Conservation (phyloP, 2,888 invertebrate species). For the Leucophora obtusa region DNA sequence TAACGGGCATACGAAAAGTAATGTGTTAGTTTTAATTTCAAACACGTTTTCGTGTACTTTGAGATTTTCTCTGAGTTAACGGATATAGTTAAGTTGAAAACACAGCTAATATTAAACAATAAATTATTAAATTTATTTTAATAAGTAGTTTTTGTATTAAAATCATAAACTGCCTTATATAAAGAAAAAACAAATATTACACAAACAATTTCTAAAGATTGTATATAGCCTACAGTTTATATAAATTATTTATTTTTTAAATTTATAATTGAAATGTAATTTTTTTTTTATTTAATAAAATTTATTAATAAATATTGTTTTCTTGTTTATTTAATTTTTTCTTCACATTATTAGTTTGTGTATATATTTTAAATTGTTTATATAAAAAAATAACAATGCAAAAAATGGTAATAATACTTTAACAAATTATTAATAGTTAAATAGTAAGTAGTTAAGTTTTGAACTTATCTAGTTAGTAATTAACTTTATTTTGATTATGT, state of each 20-base stretch:
- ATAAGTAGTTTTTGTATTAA: slow-evolving; percentile 6
- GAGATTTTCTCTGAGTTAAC: too few relatives aligned
- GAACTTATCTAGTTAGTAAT: slow-evolving; percentile 12
- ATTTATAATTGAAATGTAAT: slow-evolving; percentile 7
- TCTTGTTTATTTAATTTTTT: not conserved
- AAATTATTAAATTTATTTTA: not conserved
- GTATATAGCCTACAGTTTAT: slow-evolving; percentile 31
- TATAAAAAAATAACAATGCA: slow-evolving; percentile 25
- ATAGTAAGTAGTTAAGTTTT: slow-evolving; percentile 17
- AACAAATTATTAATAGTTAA: slow-evolving; percentile 23
- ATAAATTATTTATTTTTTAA: slow-evolving; percentile 28
- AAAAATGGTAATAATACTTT: slow-evolving; percentile 52
- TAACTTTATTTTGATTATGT: not conserved
- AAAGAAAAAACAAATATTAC: slow-evolving; percentile 9
- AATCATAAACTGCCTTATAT: slow-evolving; percentile 29
- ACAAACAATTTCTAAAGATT: not conserved
- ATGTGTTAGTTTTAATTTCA: too few relatives aligned
- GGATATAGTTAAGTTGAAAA: too few relatives aligned
- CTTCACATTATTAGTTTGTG: slow-evolving; percentile 13
- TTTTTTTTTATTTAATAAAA: slow-evolving; percentile 1
- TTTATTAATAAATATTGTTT: slow-evolving; percentile 6
- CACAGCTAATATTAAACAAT: too few relatives aligned
- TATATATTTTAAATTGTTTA: slow-evolving; percentile 47
- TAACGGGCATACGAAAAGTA: too few relatives aligned
- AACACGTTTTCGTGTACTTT: too few relatives aligned